These are phyloP conservation scores for Drosophila aldrichi DNA, from an alignment of 2,888 invertebrate genomes.

Conservation along the genomic window DNA sequence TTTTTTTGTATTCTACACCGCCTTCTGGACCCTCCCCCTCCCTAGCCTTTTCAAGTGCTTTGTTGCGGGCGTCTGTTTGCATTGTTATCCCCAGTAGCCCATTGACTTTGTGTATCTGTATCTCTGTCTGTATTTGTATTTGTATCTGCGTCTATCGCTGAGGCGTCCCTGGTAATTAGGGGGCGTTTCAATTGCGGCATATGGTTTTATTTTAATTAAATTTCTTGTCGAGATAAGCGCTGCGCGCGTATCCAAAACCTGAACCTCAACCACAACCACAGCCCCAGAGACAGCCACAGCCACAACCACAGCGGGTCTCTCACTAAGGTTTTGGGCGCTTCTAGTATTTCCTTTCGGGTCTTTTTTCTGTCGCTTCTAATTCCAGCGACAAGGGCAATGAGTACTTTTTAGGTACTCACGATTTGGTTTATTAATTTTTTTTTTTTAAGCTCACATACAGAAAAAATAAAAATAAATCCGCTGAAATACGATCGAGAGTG, in stretches of 20 bases:
- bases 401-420: slow-evolving; percentile 4
- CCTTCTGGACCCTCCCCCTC: slow-evolving; percentile 2
- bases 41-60: slow-evolving; percentile 58
- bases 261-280: neutral
- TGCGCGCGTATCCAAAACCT: slow-evolving; percentile 11
- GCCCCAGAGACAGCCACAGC: neutral
- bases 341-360: neutral
- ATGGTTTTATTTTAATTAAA: slow-evolving; percentile 74
- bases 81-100: slow-evolving; percentile 16
- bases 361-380: slow-evolving; percentile 2
- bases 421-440: neutral
- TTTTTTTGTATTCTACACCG: slow-evolving; percentile 6
- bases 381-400: slow-evolving; percentile 18
- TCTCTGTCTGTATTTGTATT: slow-evolving; percentile 19
- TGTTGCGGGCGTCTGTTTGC: slow-evolving; percentile 30
- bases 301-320: slow-evolving; percentile 22
- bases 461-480: slow-evolving; percentile 23
- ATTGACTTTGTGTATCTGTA: slow-evolving; percentile 3
- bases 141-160: slow-evolving; percentile 19
- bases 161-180: slow-evolving; percentile 52
- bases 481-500: slow-evolving; percentile 50
- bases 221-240: slow-evolving; percentile 58
- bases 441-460: neutral
- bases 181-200: slow-evolving; percentile 71
- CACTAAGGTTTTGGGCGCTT: neutral